A percentile compares a stretch with the other conserved stretches of the same genome.
Conservation (phyloP, 2,113 vertebrate genomes). For the Engystomops pustulosus region DNA sequence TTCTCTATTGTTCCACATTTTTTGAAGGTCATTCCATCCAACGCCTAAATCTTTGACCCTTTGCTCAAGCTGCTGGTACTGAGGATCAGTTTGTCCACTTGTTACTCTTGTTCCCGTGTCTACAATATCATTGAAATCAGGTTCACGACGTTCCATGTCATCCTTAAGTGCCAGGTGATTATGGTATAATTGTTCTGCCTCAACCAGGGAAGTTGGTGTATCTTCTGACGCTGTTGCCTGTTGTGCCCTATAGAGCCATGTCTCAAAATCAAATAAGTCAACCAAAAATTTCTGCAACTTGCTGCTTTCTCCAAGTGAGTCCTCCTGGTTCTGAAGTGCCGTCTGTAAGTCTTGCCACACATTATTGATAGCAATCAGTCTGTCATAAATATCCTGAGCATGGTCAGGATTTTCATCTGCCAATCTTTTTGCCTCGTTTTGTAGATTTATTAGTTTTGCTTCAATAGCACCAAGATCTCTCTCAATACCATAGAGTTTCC, state of each 20-base stretch:
- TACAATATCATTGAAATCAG: conserved; percentile 75
- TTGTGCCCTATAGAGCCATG: conserved; percentile 90
- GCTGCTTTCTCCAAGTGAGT: conserved; percentile 89
- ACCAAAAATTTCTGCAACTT: conserved; percentile 94
- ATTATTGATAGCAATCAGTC: conserved; percentile 66
- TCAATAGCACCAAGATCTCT: conserved; percentile 85
- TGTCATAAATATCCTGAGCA: conserved; percentile 74
- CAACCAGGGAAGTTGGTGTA: conserved; percentile 78
- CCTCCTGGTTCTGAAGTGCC: conserved; percentile 80
- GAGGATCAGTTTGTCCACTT: conserved; percentile 81
- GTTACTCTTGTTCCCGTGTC: conserved; percentile 79
- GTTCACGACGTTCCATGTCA: conserved; percentile 79
- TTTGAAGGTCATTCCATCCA: conserved; percentile 85
- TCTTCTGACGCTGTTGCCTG: conserved; percentile 89
- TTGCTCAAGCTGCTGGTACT: conserved; percentile 88
- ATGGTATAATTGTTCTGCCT: conserved; percentile 86
- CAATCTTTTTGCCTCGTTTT: conserved; percentile 78
- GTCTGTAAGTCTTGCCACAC: conserved; percentile 83
- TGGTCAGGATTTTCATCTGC: conserved; percentile 81
- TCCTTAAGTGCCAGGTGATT: conserved; percentile 77
- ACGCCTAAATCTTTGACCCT: conserved; percentile 81
- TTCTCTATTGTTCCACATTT: conserved; percentile 88
- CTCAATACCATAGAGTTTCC: conserved; percentile 92
- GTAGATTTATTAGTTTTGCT: conserved; percentile 77
- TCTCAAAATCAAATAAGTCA: conserved; percentile 92